Base-by-base conservation (phyloP, 2,113 vertebrate species). In the Ochotona princeps region DNA sequence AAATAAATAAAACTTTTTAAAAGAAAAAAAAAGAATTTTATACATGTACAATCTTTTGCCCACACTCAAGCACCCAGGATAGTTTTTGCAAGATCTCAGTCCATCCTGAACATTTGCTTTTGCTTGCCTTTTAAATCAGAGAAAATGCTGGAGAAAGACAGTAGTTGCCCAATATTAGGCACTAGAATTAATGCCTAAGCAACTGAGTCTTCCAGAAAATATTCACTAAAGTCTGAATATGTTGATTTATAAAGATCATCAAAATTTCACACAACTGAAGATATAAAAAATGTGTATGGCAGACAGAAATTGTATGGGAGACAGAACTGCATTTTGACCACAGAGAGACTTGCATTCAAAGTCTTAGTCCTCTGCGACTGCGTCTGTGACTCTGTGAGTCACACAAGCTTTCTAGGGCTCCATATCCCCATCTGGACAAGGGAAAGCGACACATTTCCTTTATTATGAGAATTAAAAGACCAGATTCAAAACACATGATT, bases 11-110 rank as follows among this genome's bases (percentile, higher is more conserved):
- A 94, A 47, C 14, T 60, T 96, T 35, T 32, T 47, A 80, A 91
- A 8, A 91, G 54, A 17, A 30, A 80, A 30, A 80, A 14, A 83
- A 76, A 90, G 57, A 92, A 54, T 72, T 69, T 67, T 96, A 69
- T 60, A 32, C 60, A 38, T 35, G 10, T 67, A 17, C 15, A 26
- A 44, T 14, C 15, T 2, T 8, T 70, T 32, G n/a, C 17, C 25
- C 65, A 79, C 2, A 75, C 5, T 1, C 21, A 65, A 7, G 15
- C 14, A 79, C 21, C 44, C 1, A 14, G n/a, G 26, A 2, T 2
- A 72, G 8, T 83, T 25, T 35, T 32, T 83, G 38, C 28, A 83
- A 93, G 35, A 80, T 13, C 76, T 14, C 4, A 44, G 17, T 38
- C 9, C 28, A 26, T 83, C 32, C 67, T 35, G 14, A 90, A 8